Evolutionary conservation across 2,113 vertebrate genomes (phyloP), one percentile per base, ranked within the genome.

Genomic region (Embiotoca jacksoni): DNA sequence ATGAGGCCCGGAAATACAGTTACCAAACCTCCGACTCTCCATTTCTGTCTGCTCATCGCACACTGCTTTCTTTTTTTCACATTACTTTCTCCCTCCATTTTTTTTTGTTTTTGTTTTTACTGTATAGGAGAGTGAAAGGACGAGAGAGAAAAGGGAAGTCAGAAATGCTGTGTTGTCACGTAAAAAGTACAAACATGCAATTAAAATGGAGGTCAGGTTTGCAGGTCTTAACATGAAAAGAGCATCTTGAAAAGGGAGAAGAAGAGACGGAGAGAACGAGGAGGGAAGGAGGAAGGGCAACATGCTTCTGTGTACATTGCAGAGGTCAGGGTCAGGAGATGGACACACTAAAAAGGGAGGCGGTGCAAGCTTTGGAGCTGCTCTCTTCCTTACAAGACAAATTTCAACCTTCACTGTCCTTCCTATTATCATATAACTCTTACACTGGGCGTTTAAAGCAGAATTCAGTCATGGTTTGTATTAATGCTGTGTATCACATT

Each of bases 1-100:
- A 62, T 9, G 36, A 76, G 50, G 75, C 16, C 64, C 56, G 8
- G 60, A 53, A 57, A 74, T 10, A 66, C 58, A n/a, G 60, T 23
- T 23, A n/a, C 23, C 13, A n/a, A n/a, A 8, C 54, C 44, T 31
- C 23, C 56, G 11, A 16, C 65, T 75, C 30, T 55, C 8, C 3
- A 0, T 66, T 30, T 63, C 36, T 62, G n/a, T 15, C 41, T 47
- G n/a, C 32, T 35, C 16, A 39, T 63, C 33, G 70, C 59, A 60
- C 7, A 1, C 47, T 36, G 59, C n/a, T n/a, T n/a, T n/a, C 5
- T 5, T 46, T 58, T 52, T 7, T 35, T 37, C 37, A n/a, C 1
- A 0, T 23, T 11, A 11, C 13, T 58, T 15, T 11, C 46, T 23
- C 23, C 13, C 31, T 6, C 41, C 14, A 11, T 10, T 0, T 23